Base-by-base conservation (phyloP, 2,797 vertebrate genomes). In the Hydrolagus colliei region DNA sequence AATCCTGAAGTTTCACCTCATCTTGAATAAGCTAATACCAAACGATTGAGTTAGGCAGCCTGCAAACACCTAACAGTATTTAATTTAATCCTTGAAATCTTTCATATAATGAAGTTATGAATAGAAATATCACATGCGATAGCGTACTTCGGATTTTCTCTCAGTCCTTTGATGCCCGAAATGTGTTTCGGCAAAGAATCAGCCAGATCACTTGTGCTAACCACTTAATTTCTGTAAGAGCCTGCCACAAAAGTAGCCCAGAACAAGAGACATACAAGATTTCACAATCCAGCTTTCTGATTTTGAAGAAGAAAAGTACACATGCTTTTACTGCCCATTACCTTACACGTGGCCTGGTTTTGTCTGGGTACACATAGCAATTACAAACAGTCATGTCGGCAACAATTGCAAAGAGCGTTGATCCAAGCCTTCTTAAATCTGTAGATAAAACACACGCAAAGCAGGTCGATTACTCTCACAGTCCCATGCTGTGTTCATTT, bases 301-400 rank as follows among this genome's bases (percentile, higher is more conserved):
- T 84, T 35, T 71, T 35, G 1, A 92, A 94, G 96, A 95, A 94
- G 95, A 95, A 94, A 95, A 96, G 96, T n/a, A 61, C 97, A 97
- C 96, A 95, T 96, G 96, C 75, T 96, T 96, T 95, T 90, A 91
- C 95, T 91, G 87, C 95, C 96, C 98, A 98, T 98, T 98, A 98
- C 97, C 97, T 99, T 96, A 98, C 97, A 98, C 97, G 97, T 97
- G 98, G 97, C 96, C 97, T 95, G 95, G 97, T 99, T 98, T 98
- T 99, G 97, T 99, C 97, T 97, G 97, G 97, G 93, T 98, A 98
- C 94, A 98, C 97, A 93, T 99, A 98, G 97, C 99, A 99, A 99
- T 98, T 99, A 98, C 99, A 99, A 96, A 99, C 97, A 96, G 97
- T 99, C 97, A 99, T 98, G 96, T 98, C 99, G 97, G 97, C 97